phyloP scores from a whole-genome alignment of 2,113 vertebrate genomes.

The Alces alces region DNA sequence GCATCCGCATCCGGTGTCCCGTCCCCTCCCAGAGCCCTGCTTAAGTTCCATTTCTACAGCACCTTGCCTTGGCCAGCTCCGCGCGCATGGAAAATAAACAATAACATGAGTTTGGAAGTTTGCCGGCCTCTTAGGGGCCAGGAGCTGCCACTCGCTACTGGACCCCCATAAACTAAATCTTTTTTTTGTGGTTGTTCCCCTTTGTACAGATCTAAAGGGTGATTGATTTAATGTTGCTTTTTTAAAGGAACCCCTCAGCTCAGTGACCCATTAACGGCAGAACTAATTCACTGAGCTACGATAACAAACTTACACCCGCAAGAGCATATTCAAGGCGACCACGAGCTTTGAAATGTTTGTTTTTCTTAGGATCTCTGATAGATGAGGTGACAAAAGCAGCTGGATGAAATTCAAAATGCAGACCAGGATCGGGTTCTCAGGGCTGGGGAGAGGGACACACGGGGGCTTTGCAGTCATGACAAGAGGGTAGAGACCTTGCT shows the following conservation, averaged over 20 bases:
- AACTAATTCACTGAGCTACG: slow-evolving; percentile 72
- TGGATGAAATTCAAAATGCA: slow-evolving; percentile 67
- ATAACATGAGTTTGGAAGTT: slow-evolving; percentile 66
- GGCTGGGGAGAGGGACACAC: not conserved
- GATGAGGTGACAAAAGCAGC: slow-evolving; percentile 70
- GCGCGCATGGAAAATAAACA: slow-evolving; percentile 62
- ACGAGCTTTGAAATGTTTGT: slow-evolving; percentile 70
- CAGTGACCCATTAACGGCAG: slow-evolving; percentile 71
- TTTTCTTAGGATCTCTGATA: slow-evolving; percentile 71
- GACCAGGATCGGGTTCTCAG: slow-evolving; percentile 35
- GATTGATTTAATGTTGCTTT: slow-evolving; percentile 72
- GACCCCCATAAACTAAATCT: slow-evolving; percentile 63
- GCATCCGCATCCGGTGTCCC: slow-evolving; percentile 10
- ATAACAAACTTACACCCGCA: slow-evolving; percentile 74
- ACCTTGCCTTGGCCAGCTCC: slow-evolving; percentile 56
- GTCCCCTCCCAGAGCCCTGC: not conserved
- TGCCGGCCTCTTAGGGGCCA: slow-evolving; percentile 46
- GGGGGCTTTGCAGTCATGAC: not conserved
- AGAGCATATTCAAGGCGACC: slow-evolving; percentile 66
- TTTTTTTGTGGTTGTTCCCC: slow-evolving; percentile 11
- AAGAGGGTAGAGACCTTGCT: not conserved
- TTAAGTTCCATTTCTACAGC: slow-evolving; percentile 44
- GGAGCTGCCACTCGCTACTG: slow-evolving; percentile 55
- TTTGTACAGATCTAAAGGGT: slow-evolving; percentile 65
- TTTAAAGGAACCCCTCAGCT: slow-evolving; percentile 67